Conservation (phyloP, 2,888 invertebrate genomes). For the Dusona sp. region DNA sequence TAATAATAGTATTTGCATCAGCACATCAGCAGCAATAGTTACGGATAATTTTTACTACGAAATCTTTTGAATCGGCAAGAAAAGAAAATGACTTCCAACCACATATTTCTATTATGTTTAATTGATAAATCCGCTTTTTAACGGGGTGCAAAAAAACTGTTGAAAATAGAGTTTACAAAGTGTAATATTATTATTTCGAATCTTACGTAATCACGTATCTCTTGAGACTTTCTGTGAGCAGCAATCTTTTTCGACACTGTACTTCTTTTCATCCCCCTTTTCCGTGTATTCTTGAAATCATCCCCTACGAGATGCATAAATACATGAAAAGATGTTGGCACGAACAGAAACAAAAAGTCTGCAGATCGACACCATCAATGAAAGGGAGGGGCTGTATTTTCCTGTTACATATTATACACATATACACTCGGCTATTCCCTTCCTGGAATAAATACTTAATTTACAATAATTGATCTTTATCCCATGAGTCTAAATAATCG, state of each 20-base stretch:
- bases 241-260: slow-evolving; percentile 4
- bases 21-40: not conserved
- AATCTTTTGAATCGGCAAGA: too few relatives aligned
- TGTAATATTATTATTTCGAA: slow-evolving; percentile 30
- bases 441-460: too few relatives aligned
- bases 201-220: slow-evolving; percentile 49
- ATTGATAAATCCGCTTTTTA: not conserved
- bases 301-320: too few relatives aligned
- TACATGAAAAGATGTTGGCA: too few relatives aligned
- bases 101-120: not conserved
- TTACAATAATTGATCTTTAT: not conserved
- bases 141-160: not conserved
- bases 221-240: slow-evolving; percentile 50
- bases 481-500: too few relatives aligned
- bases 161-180: slow-evolving; percentile 10
- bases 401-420: not conserved
- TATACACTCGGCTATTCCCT: too few relatives aligned
- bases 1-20: not conserved
- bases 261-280: too few relatives aligned
- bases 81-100: too few relatives aligned
- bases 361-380: not conserved
- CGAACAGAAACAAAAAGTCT: not conserved
- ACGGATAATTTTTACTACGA: too few relatives aligned
- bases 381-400: not conserved
- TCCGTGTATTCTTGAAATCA: too few relatives aligned